Evolutionary conservation across 2,113 vertebrate species (phyloP), one percentile per base, ranked within the genome.

Genomic region (Galbula dea): DNA sequence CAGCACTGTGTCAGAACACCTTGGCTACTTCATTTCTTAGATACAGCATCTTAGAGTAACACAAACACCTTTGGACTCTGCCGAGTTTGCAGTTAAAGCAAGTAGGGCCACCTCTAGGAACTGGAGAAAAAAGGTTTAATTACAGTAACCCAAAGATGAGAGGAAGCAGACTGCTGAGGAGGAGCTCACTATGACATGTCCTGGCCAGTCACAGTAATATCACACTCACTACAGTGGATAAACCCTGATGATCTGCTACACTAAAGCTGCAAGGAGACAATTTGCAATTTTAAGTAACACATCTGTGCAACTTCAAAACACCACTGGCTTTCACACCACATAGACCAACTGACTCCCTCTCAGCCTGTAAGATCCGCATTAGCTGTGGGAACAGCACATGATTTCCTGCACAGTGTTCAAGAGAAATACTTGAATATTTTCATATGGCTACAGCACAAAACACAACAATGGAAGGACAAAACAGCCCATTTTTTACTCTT

Each of bases 391-490:
- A 67, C 15, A 72, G 32, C 51, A 71, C 2, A 3, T 19, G 23
- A 76, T 66, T 88, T 87, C 74, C 85, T 78, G 66, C 36, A 63
- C 22, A 83, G 22, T 30, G 34, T 63, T 93, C 66, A 82, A 94
- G 57, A 73, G 90, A 72, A 86, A 89, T 77, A 78, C 27, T 80
- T 68, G 2, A 63, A 84, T 78, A 37, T 63, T 92, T 94, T 77
- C 54, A 66, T 90, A 95, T 96, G 97, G 93, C 95, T 96, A 94
- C 87, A 93, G 71, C 96, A 97, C 95, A 95, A 89, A 89, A 97
- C 96, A 97, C 82, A 87, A 89, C 57, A 73, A 97, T 96, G 96
- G 90, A 96, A 92, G 79, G 95, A 97, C 19, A 4, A 90, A 95
- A 97, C 65, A 95, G 89, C 24, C 80, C 57, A 21, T 54, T 86